These are phyloP conservation scores for Trichogramma pretiosum DNA, from an alignment of 1,140 invertebrate species.

Conservation along the genomic window DNA sequence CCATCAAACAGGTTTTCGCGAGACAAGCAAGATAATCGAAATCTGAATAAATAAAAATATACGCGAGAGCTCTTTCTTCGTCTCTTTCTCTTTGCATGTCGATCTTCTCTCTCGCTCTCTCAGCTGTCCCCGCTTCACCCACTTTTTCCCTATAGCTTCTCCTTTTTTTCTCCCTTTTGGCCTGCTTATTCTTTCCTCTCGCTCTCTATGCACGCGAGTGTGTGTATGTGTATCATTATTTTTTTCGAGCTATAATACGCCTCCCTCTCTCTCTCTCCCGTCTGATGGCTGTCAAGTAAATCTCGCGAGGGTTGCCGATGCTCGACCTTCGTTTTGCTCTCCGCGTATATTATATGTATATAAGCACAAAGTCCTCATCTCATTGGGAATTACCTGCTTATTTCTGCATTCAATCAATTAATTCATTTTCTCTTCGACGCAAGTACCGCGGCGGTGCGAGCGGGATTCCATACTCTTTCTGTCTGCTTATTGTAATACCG, in stretches of 20 bases:
- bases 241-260: too few species aligned
- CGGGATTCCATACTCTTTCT: too few species aligned
- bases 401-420: constrained; percentile 17
- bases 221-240: too few species aligned
- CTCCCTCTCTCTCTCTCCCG: too few species aligned
- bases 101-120: constrained; percentile 14
- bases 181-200: too few species aligned
- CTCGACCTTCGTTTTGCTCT: constrained; percentile 9
- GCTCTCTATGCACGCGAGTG: background rate
- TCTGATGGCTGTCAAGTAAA: constrained; percentile 18
- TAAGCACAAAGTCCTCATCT: too few species aligned
- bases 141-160: too few species aligned
- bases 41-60: constrained; percentile 36
- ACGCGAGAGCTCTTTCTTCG: background rate
- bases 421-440: constrained; percentile 5
- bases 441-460: background rate
- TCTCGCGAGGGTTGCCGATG: constrained; percentile 13
- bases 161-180: background rate
- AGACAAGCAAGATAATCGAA: constrained; percentile 36
- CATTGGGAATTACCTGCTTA: constrained; percentile 18
- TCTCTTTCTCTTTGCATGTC: constrained; percentile 13
- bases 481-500: too few species aligned
- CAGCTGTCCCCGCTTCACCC: constrained; percentile 7
- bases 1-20: constrained; percentile 28
- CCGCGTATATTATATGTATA: too few species aligned